Base-by-base conservation (phyloP, 2,888 invertebrate genomes). In the Mythimna lalbum region DNA sequence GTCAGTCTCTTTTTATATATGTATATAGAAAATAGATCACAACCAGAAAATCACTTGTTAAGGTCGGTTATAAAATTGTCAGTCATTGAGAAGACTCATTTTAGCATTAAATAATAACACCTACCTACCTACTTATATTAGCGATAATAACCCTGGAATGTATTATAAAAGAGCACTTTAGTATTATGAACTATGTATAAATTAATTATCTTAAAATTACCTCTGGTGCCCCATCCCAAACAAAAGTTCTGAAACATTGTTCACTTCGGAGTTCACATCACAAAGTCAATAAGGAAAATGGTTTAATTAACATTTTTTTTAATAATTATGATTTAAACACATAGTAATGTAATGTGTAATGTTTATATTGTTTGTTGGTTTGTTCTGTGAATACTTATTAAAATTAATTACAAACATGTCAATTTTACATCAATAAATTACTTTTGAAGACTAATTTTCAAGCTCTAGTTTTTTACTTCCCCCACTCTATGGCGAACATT, bases 221-320 rank as follows among this genome's bases (percentile, higher is more conserved):
- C 90, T 83, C 77, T 76, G 31, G 81, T 33, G 2, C 91, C 87
- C 89, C 91, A 92, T 70, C 89, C 80, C 72, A 88, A 78, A 78
- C 90, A 91, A 64, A 90, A 91, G 17, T 87, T 78, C 4, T 83
- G 88, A n/a, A 92, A 82, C 92, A 92, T 93, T 60, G 21, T 73
- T 27, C 57, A 65, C 60, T 53, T 3, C 10, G n/a, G 10, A 21
- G 33, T 19, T 61, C n/a, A 55, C 55, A 33, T 19, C 33, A 52
- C 39, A 60, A 31, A 60, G 4, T 33, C 10, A 55, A 49, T 33
- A 31, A 60, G 57, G 73, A 68, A 72, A 72, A 78, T 31, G 27
- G 4, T 61, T 70, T 61, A 63, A 56, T 52, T 1, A 12, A n/a
- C 21, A 56, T 14, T 56, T 60, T 56, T 60, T 80, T 39, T 50